phyloP scores from a whole-genome alignment of 2,113 vertebrate species.

The Peromyscus californicus region DNA sequence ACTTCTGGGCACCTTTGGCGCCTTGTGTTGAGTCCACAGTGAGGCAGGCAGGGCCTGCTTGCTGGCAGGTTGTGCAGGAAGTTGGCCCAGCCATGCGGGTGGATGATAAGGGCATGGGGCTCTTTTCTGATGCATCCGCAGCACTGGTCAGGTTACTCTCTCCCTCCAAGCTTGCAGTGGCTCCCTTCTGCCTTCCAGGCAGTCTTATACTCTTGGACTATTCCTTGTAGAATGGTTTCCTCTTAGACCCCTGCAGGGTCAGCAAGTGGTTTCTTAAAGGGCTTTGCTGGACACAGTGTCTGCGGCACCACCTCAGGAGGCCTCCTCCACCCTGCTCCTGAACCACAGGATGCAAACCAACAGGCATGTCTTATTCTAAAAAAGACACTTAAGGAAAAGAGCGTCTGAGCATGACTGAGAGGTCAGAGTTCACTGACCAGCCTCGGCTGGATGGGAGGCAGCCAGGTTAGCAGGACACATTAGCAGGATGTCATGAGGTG shows the following conservation, averaged over 20 bases:
- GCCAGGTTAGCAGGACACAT: background rate
- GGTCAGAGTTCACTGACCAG: background rate
- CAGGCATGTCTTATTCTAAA: accelerated
- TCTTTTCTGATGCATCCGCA: accelerated
- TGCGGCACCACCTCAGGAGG: accelerated
- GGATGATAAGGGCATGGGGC: accelerated
- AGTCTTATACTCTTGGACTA: accelerated
- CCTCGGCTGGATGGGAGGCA: too few species aligned
- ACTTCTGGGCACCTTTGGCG: background rate
- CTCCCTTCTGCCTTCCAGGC: background rate
- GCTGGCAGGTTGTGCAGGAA: background rate
- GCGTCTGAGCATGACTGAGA: background rate
- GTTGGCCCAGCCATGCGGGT: accelerated
- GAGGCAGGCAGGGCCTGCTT: background rate
- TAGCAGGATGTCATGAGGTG: background rate
- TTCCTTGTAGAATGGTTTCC: background rate
- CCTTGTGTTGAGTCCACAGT: background rate
- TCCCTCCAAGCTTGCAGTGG: background rate
- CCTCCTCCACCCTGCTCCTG: background rate
- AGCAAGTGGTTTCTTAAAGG: background rate
- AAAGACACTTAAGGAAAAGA: background rate
- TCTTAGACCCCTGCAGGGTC: background rate
- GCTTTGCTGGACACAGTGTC: background rate
- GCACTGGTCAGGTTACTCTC: accelerated
- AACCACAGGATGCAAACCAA: accelerated